phyloP scores from a whole-genome alignment of 2,113 vertebrate genomes.

The Cyphotilapia sp. region DNA sequence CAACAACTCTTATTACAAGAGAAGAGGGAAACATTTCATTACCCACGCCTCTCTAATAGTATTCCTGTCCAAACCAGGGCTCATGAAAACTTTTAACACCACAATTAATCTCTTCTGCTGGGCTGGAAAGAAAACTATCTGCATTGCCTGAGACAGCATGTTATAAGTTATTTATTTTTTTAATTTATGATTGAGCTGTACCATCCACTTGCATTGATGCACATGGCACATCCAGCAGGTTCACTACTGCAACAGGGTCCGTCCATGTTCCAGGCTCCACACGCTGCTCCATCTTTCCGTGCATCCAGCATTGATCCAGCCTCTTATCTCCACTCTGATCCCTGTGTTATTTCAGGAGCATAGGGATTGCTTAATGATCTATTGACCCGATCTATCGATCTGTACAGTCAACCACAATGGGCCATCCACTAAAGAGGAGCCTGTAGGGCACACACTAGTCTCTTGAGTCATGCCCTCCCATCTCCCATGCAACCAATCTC shows the following conservation, averaged over 20 bases:
- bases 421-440: slow-evolving; percentile 41
- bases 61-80: not conserved
- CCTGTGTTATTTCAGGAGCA: slow-evolving; percentile 65
- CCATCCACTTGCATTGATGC: not conserved
- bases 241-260: not conserved
- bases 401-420: slow-evolving; percentile 59
- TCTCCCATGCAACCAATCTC: not conserved
- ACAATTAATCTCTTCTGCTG: not conserved
- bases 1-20: not conserved
- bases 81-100: not conserved
- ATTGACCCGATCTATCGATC: slow-evolving; percentile 60
- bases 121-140: not conserved
- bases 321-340: slow-evolving; percentile 68
- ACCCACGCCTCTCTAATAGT: not conserved
- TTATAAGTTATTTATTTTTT: not conserved
- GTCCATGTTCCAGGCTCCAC: not conserved
- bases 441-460: slow-evolving; percentile 30
- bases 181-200: not conserved
- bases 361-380: slow-evolving; percentile 74
- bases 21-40: not conserved
- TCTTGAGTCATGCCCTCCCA: not conserved
- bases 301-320: slow-evolving; percentile 53
- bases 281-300: not conserved
- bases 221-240: not conserved
- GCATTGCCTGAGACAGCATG: not conserved